A percentile compares a stretch with the other conserved stretches of the same genome.
Evolutionary conservation across 1,140 invertebrate genomes (phyloP).

Genomic region (Pantala flavescens): DNA sequence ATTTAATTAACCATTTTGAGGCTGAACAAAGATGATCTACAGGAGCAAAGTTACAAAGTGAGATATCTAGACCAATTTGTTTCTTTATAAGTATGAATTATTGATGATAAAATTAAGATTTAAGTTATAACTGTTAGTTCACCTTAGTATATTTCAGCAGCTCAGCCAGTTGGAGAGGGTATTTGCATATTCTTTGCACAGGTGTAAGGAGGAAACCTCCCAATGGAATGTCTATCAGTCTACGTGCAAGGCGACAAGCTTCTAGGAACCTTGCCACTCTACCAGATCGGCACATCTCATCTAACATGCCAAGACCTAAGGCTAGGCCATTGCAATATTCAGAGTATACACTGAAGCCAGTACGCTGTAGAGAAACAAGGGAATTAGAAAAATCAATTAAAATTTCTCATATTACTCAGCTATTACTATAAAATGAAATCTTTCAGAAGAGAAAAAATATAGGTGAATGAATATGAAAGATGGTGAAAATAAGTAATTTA

Average conservation of each 20-base stretch:
- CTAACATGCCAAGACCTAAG: constrained; percentile 59
- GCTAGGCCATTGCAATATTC: constrained; percentile 89
- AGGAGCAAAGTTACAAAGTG: too few relatives aligned
- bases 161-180: constrained; percentile 78
- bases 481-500: too few relatives aligned
- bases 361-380: constrained; percentile 41
- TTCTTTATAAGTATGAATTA: too few relatives aligned
- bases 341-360: constrained; percentile 73
- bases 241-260: constrained; percentile 65
- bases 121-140: not conserved
- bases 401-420: not conserved
- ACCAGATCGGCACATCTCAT: constrained; percentile 59
- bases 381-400: constrained; percentile 15
- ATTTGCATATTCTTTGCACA: constrained; percentile 87
- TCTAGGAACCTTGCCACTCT: constrained; percentile 75
- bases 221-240: constrained; percentile 74
- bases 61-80: too few relatives aligned
- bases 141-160: constrained; percentile 64
- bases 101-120: too few relatives aligned
- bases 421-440: constrained; percentile 9
- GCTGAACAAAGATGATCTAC: too few relatives aligned
- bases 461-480: constrained; percentile 31
- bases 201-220: constrained; percentile 82
- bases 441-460: not conserved
- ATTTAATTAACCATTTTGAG: too few relatives aligned